A percentile compares a stretch with the other conserved stretches of the same genome.
These are phyloP conservation scores for Drosophila ochracea DNA, from an alignment of 2,888 invertebrate species.

Conservation along the genomic window DNA sequence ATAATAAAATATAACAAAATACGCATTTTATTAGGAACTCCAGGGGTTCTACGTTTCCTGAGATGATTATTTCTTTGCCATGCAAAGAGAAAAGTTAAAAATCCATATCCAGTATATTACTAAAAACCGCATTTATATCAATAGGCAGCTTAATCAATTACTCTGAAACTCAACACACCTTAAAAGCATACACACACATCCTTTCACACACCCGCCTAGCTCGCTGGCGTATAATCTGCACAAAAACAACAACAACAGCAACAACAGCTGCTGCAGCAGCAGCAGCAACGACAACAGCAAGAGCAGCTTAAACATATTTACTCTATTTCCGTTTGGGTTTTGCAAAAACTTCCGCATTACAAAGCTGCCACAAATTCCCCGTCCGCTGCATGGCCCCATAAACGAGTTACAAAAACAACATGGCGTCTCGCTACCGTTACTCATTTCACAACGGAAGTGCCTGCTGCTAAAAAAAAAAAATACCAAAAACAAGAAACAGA, in stretches of 20 bases:
- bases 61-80: neutral
- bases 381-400: conserved; percentile 20
- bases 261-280: neutral
- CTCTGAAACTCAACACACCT: conserved; percentile 31
- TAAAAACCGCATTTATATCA: conserved; percentile 15
- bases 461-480: conserved; percentile 55
- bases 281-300: conserved; percentile 35
- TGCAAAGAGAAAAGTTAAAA: neutral
- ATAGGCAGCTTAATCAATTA: conserved; percentile 55
- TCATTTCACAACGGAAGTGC: conserved; percentile 74
- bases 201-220: neutral
- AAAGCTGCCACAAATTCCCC: conserved; percentile 79
- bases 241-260: neutral
- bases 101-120: neutral
- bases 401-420: conserved; percentile 45
- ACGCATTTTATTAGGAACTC: no score
- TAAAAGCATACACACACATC: neutral
- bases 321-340: conserved; percentile 80
- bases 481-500: conserved; percentile 13
- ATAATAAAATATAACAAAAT: neutral
- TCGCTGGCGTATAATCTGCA: conserved; percentile 31
- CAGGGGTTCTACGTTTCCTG: neutral
- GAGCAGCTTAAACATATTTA: conserved; percentile 78
- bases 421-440: conserved; percentile 45
- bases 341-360: conserved; percentile 79